Evolutionary conservation across 2,113 vertebrate species (phyloP).

Genomic region (Cyphotilapia sp.): DNA sequence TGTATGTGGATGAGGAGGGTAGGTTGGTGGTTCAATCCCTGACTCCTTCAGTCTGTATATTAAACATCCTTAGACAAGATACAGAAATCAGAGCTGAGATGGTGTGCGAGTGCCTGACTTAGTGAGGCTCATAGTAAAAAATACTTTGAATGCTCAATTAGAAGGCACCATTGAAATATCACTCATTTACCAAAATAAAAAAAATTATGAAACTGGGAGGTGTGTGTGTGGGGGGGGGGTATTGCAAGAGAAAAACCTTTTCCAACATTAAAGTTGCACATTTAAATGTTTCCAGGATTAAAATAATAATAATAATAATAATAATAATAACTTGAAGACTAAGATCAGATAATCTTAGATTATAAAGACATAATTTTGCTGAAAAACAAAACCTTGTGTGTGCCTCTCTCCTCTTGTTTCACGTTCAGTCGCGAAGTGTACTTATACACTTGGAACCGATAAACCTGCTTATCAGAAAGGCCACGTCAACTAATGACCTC

Average conservation of each 20-base stretch:
- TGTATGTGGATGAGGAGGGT: rapidly evolving
- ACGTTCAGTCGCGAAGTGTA: background rate
- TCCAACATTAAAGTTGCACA: background rate
- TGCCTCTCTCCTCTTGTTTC: background rate
- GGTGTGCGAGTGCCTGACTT: rapidly evolving
- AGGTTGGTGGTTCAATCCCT: background rate
- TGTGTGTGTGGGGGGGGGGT: background rate
- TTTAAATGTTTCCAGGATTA: background rate
- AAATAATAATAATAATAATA: background rate
- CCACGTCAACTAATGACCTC: background rate
- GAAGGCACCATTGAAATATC: background rate
- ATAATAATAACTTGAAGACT: rapidly evolving
- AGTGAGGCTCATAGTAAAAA: rapidly evolving
- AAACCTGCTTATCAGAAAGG: background rate
- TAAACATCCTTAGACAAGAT: background rate
- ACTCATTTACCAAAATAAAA: background rate
- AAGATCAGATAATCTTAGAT: background rate
- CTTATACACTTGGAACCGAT: background rate
- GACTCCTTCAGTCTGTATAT: background rate
- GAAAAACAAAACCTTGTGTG: background rate
- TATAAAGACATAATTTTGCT: background rate
- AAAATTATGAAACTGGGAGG: background rate
- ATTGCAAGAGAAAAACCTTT: background rate
- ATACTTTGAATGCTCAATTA: background rate
- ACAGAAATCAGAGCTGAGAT: rapidly evolving